Base-by-base conservation (phyloP, 2,797 vertebrate species). In the Rhinichthys osculus region DNA sequence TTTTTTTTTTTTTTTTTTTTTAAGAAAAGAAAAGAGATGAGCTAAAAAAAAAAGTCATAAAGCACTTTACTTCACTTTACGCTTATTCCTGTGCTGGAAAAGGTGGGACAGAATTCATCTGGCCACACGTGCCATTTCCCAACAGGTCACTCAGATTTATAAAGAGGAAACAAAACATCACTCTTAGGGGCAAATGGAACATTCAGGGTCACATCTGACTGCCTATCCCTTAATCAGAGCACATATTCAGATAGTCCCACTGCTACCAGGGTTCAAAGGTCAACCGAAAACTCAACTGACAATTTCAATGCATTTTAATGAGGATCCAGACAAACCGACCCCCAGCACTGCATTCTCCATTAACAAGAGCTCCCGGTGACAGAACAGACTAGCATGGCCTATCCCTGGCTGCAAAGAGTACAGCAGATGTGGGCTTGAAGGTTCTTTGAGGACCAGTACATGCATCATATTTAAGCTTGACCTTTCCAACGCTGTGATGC, bases 401-500 rank as follows among this genome's bases (percentile, higher is more conserved):
- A 67, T 77, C 66, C 23, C 10, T 2, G 11, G 23, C 16, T 6
- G n/a, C 27, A 50, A 14, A 74, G 44, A 40, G 33, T 67, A 33
- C 66, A 44, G 78, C 50, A 80, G 59, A 67, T 27, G 23, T n/a
- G 23, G 38, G 21, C 30, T 78, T 71, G 19, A 79, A 79, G 67
- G 33, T 52, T 66, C 42, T 74, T 85, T 52, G 14, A 52, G 67
- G 7, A 59, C 59, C 57, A 50, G 50, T 54, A 19, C 35, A 79
- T 74, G 67, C 42, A 81, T 85, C n/a, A 78, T 74, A 17, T 42
- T 44, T 40, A 73, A 64, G 70, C 69, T 30, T 54, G 84, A 85
- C 84, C 69, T 85, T 80, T 85, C 52, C 57, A 73, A 44, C 16
- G 3, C 54, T 42, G n/a, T 80, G 52, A 66, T 85, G 42, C 84